phyloP scores from a whole-genome alignment of 2,113 vertebrate species.

The Abramis brama region DNA sequence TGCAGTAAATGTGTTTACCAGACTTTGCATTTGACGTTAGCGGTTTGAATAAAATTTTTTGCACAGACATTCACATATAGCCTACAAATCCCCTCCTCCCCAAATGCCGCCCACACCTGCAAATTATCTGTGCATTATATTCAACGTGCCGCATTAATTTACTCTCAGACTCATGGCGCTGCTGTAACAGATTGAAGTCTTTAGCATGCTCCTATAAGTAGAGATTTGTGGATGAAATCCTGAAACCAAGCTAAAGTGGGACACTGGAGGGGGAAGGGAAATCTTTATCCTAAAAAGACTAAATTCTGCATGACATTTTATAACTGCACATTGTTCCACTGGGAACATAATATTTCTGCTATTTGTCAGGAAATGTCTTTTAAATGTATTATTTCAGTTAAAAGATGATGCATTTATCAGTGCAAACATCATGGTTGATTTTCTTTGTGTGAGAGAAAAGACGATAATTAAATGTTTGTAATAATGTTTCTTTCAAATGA shows the following conservation, averaged over 20 bases:
- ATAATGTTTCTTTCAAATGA: background rate
- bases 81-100: background rate
- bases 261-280: background rate
- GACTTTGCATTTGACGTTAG: background rate
- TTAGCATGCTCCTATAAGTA: constrained; percentile 35
- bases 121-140: background rate
- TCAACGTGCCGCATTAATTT: background rate
- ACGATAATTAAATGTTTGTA: background rate
- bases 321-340: background rate
- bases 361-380: background rate
- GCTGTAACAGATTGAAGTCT: constrained; percentile 5
- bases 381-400: background rate
- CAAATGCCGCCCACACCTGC: background rate
- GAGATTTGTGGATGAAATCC: constrained; percentile 22
- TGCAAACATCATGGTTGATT: background rate
- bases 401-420: background rate
- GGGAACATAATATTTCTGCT: background rate
- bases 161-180: background rate
- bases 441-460: background rate
- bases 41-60: background rate
- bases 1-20: background rate
- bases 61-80: background rate
- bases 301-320: constrained; percentile 9
- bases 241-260: constrained; percentile 43
- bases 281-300: background rate